These are phyloP conservation scores for Siniperca chuatsi DNA, from an alignment of 2,113 vertebrate species.

Conservation along the genomic window DNA sequence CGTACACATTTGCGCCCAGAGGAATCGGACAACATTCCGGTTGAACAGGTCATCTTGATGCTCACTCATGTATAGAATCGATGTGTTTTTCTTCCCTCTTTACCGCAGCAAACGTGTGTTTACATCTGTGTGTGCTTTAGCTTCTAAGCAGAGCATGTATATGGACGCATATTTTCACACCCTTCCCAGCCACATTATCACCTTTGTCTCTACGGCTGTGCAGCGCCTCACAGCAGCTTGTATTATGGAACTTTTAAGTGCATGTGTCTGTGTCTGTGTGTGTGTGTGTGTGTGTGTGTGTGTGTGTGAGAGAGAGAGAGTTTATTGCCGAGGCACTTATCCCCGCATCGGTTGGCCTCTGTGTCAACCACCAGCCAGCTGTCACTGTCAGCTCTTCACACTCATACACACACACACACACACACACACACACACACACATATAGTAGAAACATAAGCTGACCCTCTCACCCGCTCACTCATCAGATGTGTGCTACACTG, in stretches of 20 bases:
- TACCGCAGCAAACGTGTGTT: background rate
- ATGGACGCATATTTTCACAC: slow-evolving; percentile 48
- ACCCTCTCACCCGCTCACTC: slow-evolving; percentile 33
- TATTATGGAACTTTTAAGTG: slow-evolving; percentile 7
- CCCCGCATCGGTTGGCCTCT: slow-evolving; percentile 36
- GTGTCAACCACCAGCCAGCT: slow-evolving; percentile 72
- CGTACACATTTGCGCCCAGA: background rate
- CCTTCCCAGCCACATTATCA: slow-evolving; percentile 42
- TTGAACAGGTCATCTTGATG: background rate
- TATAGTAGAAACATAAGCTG: slow-evolving; percentile 33
- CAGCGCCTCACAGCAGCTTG: slow-evolving; percentile 37
- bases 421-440: background rate
- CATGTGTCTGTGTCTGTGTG: background rate
- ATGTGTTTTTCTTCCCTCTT: background rate
- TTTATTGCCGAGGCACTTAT: slow-evolving; percentile 42
- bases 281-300: background rate
- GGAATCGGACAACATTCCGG: background rate
- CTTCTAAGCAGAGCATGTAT: slow-evolving; percentile 39
- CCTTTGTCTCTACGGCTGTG: slow-evolving; percentile 50
- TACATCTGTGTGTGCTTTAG: slow-evolving; percentile 9
- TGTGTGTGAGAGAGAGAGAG: background rate
- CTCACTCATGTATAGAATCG: background rate
- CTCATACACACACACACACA: slow-evolving; percentile 11
- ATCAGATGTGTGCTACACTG: slow-evolving; percentile 59
- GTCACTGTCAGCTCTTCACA: slow-evolving; percentile 62